phyloP scores from a whole-genome alignment of 1,140 invertebrate genomes.

The Listronotus oregonensis region DNA sequence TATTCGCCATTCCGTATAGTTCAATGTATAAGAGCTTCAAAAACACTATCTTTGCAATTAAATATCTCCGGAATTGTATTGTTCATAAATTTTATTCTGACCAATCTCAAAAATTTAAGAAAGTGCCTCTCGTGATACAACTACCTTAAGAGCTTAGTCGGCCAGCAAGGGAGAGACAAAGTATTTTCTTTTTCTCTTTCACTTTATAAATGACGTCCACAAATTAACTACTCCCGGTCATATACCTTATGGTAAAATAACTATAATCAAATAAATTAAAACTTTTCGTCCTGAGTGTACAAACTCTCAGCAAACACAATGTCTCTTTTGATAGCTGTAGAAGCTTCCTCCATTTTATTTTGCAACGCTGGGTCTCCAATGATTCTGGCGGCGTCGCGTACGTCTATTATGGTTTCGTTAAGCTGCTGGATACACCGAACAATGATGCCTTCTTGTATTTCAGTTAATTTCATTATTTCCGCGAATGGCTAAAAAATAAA shows the following conservation, averaged over 20 bases:
- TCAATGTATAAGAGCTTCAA: too few species aligned
- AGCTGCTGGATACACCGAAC: constrained; percentile 96
- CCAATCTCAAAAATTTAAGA: too few species aligned
- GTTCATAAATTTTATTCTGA: too few species aligned
- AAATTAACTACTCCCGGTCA: too few species aligned
- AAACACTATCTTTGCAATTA: too few species aligned
- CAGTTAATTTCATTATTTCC: constrained; percentile 90
- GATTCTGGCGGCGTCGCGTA: constrained; percentile 89
- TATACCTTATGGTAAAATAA: background rate
- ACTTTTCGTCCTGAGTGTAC: constrained; percentile 71
- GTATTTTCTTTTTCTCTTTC: too few species aligned
- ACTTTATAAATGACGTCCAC: too few species aligned
- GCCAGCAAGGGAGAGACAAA: too few species aligned
- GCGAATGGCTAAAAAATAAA: constrained; percentile 74
- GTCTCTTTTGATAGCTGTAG: constrained; percentile 90
- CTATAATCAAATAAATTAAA: background rate
- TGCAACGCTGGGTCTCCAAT: constrained; percentile 91
- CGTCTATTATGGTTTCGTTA: constrained; percentile 90
- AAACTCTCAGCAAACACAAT: constrained; percentile 98
- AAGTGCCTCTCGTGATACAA: too few species aligned
- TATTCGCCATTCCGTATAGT: too few species aligned
- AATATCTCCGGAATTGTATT: too few species aligned
- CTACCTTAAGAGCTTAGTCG: too few species aligned
- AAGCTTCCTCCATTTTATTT: constrained; percentile 95
- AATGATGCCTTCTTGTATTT: constrained; percentile 97